Evolutionary conservation across 1,140 invertebrate genomes (phyloP), one percentile per base, ranked within the genome.

Genomic region (Neoseiulus cucumeris): DNA sequence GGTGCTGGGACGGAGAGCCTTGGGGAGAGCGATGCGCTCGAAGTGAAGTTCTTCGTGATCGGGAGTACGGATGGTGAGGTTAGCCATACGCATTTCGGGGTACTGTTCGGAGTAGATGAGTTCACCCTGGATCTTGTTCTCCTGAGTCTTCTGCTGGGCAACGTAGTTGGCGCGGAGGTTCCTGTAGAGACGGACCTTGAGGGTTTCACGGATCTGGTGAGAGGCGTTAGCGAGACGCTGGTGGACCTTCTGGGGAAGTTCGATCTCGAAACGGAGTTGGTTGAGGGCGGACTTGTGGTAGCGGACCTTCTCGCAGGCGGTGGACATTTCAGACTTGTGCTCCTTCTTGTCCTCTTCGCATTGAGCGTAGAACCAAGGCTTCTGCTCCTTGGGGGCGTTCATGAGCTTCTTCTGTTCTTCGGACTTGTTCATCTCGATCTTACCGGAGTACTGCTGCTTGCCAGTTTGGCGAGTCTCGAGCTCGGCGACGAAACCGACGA

Each of bases 21-120:
- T 59, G 33, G 51, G 51, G 51, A 59, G 22, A 59, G 51, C 33
- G 51, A 59, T 59, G 22, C 51, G 51, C 22, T 59, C 51, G 51
- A 59, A 59, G 9, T 9, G 51, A 25, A 59, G 51, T 20, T 59
- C 51, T 9, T 59, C 51, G 9, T 59, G 22, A 33, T 59, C 51
- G 22, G 51, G 22, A 33, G 51, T 59, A 9, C 51, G 51, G 51
- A 59, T 59, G 51, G 51, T 59, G 4, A 59, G 22, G 22, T 25
- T 59, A 20, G 51, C 22, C 22, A 17, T 59, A 25, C 22, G 51
- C 51, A 59, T 59, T 14, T 59, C 25, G 17, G 51, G 22, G 22
- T 1, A 59, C 25, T 33, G 14, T 9, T 59, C 51, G 33, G 51
- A 59, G 22, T 59, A 59, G 51, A 59, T 33, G 33, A 59, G 51